phyloP scores from a whole-genome alignment of 92 coral and sea anemone genomes.

The Isaurus tuberculatus region DNA sequence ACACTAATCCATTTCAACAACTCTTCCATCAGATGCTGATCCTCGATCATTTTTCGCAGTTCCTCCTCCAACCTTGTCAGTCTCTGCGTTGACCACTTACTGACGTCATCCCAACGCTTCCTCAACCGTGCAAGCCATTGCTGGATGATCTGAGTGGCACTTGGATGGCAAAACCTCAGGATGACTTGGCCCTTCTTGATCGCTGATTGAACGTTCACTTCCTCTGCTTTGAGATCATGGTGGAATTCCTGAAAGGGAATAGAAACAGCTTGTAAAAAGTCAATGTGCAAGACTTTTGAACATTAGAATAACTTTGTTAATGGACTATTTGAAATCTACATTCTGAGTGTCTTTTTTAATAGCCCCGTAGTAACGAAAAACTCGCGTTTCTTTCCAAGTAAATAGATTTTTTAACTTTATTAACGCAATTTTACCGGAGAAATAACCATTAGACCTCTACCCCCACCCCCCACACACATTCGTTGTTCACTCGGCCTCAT shows the following conservation, averaged over 20 bases:
- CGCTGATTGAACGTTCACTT: conserved; percentile 89
- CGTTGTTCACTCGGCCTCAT: too few relatives aligned
- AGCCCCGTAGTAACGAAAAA: too few relatives aligned
- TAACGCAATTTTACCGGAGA: too few relatives aligned
- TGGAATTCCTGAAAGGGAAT: conserved; percentile 70
- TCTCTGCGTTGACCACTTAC: conserved; percentile 93
- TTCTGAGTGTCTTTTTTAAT: too few relatives aligned
- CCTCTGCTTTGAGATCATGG: conserved; percentile 85
- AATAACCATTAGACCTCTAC: too few relatives aligned
- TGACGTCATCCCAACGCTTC: conserved; percentile 95
- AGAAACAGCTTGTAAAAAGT: background rate
- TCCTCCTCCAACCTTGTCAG: conserved; percentile 92
- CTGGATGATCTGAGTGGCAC: conserved; percentile 94
- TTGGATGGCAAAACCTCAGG: conserved; percentile 97
- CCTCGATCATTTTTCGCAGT: conserved; percentile 77
- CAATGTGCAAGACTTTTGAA: background rate
- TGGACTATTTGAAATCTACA: too few relatives aligned
- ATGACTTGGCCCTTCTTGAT: conserved; percentile 98
- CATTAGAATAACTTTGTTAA: too few relatives aligned
- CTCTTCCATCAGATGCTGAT: conserved; percentile 83
- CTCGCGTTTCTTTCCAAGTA: too few relatives aligned
- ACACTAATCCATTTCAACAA: conserved; percentile 86
- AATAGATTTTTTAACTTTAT: too few relatives aligned
- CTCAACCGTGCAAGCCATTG: conserved; percentile 91
- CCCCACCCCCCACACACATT: too few relatives aligned